A percentile compares a stretch with the other conserved stretches of the same genome.
phyloP scores from a whole-genome alignment of 2,888 invertebrate species.

The Ochropleura leucogaster region DNA sequence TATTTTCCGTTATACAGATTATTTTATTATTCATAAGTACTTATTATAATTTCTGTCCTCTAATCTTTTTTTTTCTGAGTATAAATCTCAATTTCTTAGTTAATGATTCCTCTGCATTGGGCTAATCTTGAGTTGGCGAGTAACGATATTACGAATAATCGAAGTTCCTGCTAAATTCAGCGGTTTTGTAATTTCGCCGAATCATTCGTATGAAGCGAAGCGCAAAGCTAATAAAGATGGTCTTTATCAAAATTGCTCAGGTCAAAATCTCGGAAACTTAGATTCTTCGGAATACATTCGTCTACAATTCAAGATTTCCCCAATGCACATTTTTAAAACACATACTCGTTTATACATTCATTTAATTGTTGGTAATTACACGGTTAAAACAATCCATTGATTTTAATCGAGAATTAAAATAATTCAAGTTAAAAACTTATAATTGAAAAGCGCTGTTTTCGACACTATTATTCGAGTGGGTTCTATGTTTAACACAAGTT shows the following conservation, averaged over 20 bases:
- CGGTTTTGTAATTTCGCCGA: neutral
- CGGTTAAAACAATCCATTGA: conserved; percentile 16
- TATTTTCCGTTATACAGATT: conserved; percentile 38
- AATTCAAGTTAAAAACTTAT: conserved; percentile 8
- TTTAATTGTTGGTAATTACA: conserved; percentile 15
- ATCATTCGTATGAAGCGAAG: neutral
- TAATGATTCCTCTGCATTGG: conserved; percentile 28
- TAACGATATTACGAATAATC: neutral
- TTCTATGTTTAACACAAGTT: neutral
- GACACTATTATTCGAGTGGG: neutral
- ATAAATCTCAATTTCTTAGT: conserved; percentile 10
- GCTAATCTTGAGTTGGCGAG: conserved; percentile 5
- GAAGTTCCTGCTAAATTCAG: conserved; percentile 3
- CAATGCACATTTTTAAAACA: neutral
- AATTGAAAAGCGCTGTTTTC: conserved; percentile 32
- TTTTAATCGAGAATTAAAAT: conserved; percentile 6
- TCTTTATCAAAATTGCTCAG: neutral
- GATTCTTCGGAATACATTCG: neutral
- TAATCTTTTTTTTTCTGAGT: conserved; percentile 17
- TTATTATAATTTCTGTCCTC: conserved; percentile 21
- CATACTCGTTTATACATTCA: conserved; percentile 1
- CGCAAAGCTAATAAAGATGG: neutral
- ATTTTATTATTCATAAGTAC: conserved; percentile 24
- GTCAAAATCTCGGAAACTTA: conserved; percentile 6
- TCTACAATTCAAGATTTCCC: conserved; percentile 1